Evolutionary conservation across 2,888 invertebrate genomes (phyloP), one percentile per base, ranked within the genome.

Genomic region (Entomobrya proxima): DNA sequence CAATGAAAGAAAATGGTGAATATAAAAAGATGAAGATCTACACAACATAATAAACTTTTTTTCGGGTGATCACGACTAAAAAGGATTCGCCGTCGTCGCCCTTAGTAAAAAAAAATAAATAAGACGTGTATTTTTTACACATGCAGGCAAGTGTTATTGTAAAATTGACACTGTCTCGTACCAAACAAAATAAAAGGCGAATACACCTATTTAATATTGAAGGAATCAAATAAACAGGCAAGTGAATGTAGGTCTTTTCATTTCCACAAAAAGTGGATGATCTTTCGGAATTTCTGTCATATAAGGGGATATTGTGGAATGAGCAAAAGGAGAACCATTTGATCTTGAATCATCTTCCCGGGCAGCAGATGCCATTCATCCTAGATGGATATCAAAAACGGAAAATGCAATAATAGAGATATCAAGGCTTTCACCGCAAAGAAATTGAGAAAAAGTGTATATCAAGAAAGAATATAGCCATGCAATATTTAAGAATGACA

Each of bases 321-420:
- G 13, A 27, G 55, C 35, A 24, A 67, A 50, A n/a, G 24, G 18
- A 32, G 50, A 35, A 78, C 5, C 47, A 83, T 21, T 37, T 21
- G 52, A 67, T 69, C 40, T 47, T 84, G 55, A 55, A 81, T 64
- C 27, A 81, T 21, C 35, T 44, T 35, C 72, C 47, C 78, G 89
- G 89, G 89, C 86, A 88, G 88, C 88, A 89, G 89, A 89, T 89
- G 89, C 87, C 88, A 88, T 84, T 88, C 88, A 88, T 87, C 85
- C 87, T 85, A 86, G 47, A 72, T 15, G 32, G 47, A 72, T 85
- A 88, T 88, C 85, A 86, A 80, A n/a, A n/a, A 87, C 80, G 88
- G 83, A 88, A 89, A 85, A 81, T 81, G 81, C 69, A 87, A 81
- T 85, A 89, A 89, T 87, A 77, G 87, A 87, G 86, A 87, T 85